Conservation (phyloP, 2,113 vertebrate species). For the Oreocharis arfaki region DNA sequence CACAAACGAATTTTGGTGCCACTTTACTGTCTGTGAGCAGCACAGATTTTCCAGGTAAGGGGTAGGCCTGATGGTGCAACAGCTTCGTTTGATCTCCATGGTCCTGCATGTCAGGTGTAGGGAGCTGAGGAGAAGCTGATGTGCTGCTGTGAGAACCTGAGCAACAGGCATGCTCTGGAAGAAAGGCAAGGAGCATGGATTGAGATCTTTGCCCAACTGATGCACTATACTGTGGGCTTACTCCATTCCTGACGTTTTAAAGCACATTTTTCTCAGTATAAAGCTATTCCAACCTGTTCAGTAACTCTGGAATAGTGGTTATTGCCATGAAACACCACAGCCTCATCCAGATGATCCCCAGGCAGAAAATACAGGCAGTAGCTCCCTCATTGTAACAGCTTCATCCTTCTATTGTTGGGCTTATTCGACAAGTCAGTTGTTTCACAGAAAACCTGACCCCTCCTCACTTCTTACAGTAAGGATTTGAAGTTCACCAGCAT, state of each 20-base stretch:
- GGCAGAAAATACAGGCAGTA: neutral
- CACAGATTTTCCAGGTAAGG: neutral
- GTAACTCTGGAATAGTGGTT: neutral
- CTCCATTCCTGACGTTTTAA: neutral
- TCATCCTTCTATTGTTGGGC: neutral
- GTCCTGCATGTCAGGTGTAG: neutral
- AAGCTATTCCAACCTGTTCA: neutral
- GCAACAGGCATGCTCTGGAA: neutral
- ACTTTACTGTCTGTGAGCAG: neutral
- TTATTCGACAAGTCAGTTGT: neutral
- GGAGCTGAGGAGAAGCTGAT: neutral
- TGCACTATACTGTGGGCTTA: neutral
- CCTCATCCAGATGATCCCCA: neutral
- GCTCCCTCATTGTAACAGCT: neutral
- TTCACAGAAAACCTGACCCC: neutral
- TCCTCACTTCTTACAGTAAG: neutral
- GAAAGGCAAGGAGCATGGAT: neutral
- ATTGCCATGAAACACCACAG: neutral
- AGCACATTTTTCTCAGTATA: neutral
- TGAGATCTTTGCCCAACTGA: neutral
- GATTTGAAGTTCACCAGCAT: neutral
- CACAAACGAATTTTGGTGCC: neutral
- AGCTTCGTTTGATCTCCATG: neutral
- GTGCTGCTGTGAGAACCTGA: neutral
- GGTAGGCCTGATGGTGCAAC: neutral